Percentiles rank a stretch among this genome's conserved stretches.
phyloP scores from a whole-genome alignment of 2,888 invertebrate species.

The Campopleginae sp. region DNA sequence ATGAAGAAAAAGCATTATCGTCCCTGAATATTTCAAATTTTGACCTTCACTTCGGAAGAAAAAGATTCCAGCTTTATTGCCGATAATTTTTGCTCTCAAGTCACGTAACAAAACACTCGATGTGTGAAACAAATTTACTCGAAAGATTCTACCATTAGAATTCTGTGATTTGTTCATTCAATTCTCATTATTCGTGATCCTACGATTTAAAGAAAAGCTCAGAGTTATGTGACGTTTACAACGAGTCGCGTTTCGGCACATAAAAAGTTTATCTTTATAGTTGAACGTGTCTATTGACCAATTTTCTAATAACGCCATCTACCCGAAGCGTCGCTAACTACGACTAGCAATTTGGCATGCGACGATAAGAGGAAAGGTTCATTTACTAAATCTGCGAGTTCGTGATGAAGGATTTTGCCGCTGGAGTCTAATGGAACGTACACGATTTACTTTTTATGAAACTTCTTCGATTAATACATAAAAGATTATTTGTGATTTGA shows the following conservation, averaged over 20 bases:
- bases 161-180: neutral
- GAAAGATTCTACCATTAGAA: neutral
- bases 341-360: constrained; percentile 54
- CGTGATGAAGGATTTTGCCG: neutral
- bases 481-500: neutral
- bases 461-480: neutral
- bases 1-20: no score
- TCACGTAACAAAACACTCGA: no score
- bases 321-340: constrained; percentile 48
- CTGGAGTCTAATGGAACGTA: neutral
- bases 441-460: neutral
- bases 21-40: no score
- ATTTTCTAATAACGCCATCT: constrained; percentile 44
- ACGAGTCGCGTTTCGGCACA: neutral
- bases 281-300: constrained; percentile 47
- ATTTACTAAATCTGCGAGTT: constrained; percentile 28
- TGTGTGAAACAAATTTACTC: neutral
- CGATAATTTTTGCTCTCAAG: neutral
- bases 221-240: neutral
- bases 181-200: neutral
- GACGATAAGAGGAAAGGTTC: constrained; percentile 3
- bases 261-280: neutral
- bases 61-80: neutral
- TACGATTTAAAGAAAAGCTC: neutral
- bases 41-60: no score